These are phyloP conservation scores for Stegodyphus mimosarum DNA, from an alignment of 1,140 invertebrate genomes.

Conservation along the genomic window DNA sequence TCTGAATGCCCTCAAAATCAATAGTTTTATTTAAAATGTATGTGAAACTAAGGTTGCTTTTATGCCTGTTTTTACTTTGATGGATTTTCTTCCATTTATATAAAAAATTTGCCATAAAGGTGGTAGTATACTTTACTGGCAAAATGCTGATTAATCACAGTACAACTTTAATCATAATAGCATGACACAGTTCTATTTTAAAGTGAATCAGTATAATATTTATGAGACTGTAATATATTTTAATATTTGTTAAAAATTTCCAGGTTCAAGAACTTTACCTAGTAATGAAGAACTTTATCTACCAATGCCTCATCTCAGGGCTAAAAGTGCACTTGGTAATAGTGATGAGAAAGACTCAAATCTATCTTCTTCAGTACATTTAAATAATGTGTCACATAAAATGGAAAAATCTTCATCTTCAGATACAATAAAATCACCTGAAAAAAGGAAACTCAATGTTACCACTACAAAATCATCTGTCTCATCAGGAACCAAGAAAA, in stretches of 20 bases:
- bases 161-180: no score
- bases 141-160: background rate
- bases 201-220: background rate
- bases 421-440: background rate
- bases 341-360: background rate
- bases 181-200: background rate
- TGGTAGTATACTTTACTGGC: background rate
- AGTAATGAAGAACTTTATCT: slow-evolving; percentile 6
- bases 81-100: background rate
- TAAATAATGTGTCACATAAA: background rate
- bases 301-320: slow-evolving; percentile 23
- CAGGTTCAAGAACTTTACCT: slow-evolving; percentile 5
- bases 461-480: background rate
- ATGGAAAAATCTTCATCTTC: background rate
- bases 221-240: background rate
- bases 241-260: background rate
- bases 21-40: no score
- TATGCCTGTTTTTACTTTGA: background rate
- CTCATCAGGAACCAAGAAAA: background rate
- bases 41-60: background rate
- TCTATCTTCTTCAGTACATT: background rate
- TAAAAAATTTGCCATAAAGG: background rate
- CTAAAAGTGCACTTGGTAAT: background rate
- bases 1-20: no score
- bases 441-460: background rate